phyloP scores from a whole-genome alignment of 2,888 invertebrate species.

The Anoplius nigerrimus region DNA sequence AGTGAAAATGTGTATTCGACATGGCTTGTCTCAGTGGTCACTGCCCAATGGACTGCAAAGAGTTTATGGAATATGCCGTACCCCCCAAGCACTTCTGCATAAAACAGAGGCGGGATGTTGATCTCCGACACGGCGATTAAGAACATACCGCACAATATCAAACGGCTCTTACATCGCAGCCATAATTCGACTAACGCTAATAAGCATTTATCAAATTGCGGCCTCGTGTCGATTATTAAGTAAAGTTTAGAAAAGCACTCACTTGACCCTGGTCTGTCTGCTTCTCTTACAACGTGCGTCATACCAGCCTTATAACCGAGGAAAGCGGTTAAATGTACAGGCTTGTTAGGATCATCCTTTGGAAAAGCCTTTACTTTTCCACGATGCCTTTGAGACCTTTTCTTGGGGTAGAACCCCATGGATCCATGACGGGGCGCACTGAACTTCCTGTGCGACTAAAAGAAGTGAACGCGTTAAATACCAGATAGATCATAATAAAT shows the following conservation, averaged over 20 bases:
- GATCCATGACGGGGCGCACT: constrained; percentile 99
- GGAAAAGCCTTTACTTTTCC: constrained; percentile 99
- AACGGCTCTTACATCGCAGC: constrained; percentile 70
- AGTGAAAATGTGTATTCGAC: constrained; percentile 78
- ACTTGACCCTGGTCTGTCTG: constrained; percentile 99
- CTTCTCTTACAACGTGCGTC: constrained; percentile 99
- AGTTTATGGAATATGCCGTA: constrained; percentile 86
- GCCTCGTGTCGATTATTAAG: constrained; percentile 52
- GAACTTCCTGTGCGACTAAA: constrained; percentile 99
- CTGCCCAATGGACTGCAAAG: constrained; percentile 82
- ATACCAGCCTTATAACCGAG: constrained; percentile 99
- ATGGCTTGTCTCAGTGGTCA: constrained; percentile 85
- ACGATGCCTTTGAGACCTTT: constrained; percentile 95
- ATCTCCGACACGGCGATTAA: constrained; percentile 81
- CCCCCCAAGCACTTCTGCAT: constrained; percentile 76
- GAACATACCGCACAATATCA: constrained; percentile 76
- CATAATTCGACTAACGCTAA: constrained; percentile 56
- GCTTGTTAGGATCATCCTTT: constrained; percentile 96
- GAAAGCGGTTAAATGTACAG: constrained; percentile 98
- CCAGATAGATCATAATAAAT: background rate
- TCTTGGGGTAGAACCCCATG: constrained; percentile 99
- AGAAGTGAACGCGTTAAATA: constrained; percentile 17
- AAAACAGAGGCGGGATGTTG: constrained; percentile 76
- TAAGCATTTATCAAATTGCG: constrained; percentile 55
- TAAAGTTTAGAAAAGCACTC: constrained; percentile 76